phyloP scores from a whole-genome alignment of 2,888 invertebrate genomes.

The Eupsilia transversa region DNA sequence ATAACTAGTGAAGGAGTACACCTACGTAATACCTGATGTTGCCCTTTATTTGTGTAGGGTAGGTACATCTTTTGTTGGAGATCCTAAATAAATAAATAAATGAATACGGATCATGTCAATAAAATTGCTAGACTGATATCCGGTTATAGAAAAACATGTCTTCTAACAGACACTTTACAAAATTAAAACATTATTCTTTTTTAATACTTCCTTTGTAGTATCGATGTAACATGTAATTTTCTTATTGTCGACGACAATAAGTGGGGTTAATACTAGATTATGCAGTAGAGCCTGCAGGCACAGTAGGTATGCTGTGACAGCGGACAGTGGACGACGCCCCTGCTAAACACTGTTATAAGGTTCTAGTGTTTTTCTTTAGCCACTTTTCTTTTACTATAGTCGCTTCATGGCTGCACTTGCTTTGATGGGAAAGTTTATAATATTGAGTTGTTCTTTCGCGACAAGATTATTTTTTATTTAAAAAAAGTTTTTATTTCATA shows the following conservation, averaged over 20 bases:
- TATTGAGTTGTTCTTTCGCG: neutral
- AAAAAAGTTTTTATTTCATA: no score
- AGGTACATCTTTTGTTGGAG: no score
- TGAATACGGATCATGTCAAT: neutral
- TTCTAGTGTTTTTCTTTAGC: neutral
- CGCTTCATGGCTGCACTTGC: neutral
- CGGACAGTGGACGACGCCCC: neutral
- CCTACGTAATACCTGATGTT: no score
- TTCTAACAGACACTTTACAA: no score
- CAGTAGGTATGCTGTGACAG: conserved; percentile 20
- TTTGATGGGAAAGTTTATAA: neutral
- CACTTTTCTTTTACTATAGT: neutral
- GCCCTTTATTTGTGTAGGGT: no score
- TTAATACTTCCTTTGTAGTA: conserved; percentile 4
- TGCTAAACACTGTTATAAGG: conserved; percentile 13
- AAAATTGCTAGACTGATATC: neutral
- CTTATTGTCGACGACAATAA: conserved; percentile 36
- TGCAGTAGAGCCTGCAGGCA: conserved; percentile 17
- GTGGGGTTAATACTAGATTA: conserved; percentile 34
- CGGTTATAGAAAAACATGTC: neutral
- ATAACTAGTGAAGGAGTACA: no score
- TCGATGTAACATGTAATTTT: conserved; percentile 39
- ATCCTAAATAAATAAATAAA: no score
- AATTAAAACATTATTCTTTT: neutral
- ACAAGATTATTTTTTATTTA: no score